phyloP scores from a whole-genome alignment of 1,140 invertebrate species.

The Tetramorium parvispinum region DNA sequence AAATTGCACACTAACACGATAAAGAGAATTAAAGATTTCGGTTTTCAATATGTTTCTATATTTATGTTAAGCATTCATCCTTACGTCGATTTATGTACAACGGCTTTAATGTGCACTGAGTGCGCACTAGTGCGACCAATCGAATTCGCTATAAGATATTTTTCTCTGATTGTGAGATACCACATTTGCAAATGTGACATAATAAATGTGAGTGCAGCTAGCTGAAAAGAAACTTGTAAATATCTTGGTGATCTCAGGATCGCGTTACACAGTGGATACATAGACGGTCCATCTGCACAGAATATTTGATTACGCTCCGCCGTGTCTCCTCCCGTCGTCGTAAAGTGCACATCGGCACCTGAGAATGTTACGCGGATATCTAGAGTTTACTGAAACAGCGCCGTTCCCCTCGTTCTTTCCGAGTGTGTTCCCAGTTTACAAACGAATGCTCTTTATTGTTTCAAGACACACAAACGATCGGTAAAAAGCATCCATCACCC shows the following conservation, averaged over 20 bases:
- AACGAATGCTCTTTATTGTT: conserved; percentile 40
- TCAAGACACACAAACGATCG: background rate
- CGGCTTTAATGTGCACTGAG: no score
- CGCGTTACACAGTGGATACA: background rate
- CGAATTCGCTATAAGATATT: no score
- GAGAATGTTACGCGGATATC: background rate
- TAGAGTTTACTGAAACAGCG: background rate
- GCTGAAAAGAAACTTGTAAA: conserved; percentile 20
- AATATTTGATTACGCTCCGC: conserved; percentile 34
- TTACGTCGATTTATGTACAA: no score
- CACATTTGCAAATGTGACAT: background rate
- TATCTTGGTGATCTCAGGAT: background rate
- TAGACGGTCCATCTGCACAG: background rate
- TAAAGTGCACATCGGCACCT: conserved; percentile 1
- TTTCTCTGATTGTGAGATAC: background rate
- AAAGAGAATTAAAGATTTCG: no score
- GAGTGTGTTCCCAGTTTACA: conserved; percentile 15
- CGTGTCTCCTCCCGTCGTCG: background rate
- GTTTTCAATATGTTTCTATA: no score
- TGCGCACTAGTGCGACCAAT: no score
- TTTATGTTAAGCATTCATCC: no score
- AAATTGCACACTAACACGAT: no score
- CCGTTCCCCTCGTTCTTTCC: background rate
- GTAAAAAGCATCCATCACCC: conserved; percentile 6
- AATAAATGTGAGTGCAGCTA: conserved; percentile 3